A percentile compares a stretch with the other conserved stretches of the same genome.
Conservation (phyloP, 2,113 vertebrate species). For the Carettochelys insculpta region DNA sequence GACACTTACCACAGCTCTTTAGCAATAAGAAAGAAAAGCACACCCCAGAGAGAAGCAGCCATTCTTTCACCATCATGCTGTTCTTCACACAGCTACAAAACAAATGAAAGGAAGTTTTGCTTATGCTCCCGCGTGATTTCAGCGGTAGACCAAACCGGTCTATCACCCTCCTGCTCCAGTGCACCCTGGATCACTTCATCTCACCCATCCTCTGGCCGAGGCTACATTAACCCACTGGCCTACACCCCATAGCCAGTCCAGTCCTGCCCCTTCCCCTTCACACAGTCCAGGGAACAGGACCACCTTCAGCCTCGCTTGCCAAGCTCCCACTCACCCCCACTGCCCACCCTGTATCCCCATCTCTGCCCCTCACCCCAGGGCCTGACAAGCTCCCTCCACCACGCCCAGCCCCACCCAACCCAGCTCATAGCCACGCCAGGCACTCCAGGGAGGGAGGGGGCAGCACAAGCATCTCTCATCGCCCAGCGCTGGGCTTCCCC, state of each 20-base stretch:
- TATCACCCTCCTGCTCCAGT: background rate
- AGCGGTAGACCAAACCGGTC: background rate
- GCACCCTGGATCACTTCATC: background rate
- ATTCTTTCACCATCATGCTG: background rate
- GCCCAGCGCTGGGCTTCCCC: no score
- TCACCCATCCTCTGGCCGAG: background rate
- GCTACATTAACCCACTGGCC: no score
- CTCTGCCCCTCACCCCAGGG: background rate
- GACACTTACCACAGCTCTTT: slow-evolving; percentile 43
- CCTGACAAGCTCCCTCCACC: fast-evolving
- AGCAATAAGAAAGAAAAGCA: background rate
- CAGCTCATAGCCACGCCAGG: no score
- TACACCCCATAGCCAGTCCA: no score
- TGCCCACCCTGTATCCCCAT: background rate
- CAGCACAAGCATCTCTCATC: no score
- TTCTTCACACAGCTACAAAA: background rate
- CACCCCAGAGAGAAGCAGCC: background rate
- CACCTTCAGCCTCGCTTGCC: background rate
- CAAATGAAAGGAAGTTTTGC: background rate
- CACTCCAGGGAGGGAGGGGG: no score
- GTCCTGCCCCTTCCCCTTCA: no score
- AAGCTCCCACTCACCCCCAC: background rate
- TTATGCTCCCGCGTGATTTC: background rate
- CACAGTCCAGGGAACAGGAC: background rate
- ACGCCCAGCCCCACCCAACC: no score